These are phyloP conservation scores for Amblyjoppa fuscipennis DNA, from an alignment of 2,888 invertebrate species.

Conservation along the genomic window DNA sequence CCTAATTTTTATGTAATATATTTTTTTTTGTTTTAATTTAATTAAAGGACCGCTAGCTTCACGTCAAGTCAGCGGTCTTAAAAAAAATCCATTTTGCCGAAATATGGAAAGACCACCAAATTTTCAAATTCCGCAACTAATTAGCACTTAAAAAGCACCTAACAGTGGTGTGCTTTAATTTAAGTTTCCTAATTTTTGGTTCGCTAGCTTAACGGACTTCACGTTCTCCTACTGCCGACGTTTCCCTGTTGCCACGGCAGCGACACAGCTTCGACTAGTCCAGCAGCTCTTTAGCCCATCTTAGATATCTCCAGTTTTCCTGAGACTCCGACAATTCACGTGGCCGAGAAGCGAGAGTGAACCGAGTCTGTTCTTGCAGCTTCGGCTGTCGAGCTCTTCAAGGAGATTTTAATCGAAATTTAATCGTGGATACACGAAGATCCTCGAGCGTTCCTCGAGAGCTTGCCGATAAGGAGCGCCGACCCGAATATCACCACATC, in stretches of 20 bases:
- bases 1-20: too few species aligned
- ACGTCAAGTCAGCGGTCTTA: too few species aligned
- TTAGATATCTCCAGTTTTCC: conserved; percentile 53
- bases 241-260: conserved; percentile 24
- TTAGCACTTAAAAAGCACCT: too few species aligned
- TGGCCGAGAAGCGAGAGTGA: conserved; percentile 42
- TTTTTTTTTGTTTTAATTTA: too few species aligned
- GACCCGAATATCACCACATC: conserved; percentile 15
- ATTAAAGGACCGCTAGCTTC: too few species aligned
- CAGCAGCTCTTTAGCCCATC: conserved; percentile 21
- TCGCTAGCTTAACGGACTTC: not conserved
- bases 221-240: not conserved
- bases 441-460: conserved; percentile 8
- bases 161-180: too few species aligned
- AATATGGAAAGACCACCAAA: too few species aligned
- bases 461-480: not conserved
- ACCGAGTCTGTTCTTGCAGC: conserved; percentile 24
- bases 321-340: conserved; percentile 61
- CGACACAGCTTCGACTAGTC: not conserved
- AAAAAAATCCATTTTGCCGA: too few species aligned
- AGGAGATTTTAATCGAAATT: conserved; percentile 65
- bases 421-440: conserved; percentile 36
- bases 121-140: too few species aligned
- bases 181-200: not conserved
- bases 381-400: conserved; percentile 39